Base-by-base conservation (phyloP, 2,797 vertebrate species). In the Lerista edwardsae region DNA sequence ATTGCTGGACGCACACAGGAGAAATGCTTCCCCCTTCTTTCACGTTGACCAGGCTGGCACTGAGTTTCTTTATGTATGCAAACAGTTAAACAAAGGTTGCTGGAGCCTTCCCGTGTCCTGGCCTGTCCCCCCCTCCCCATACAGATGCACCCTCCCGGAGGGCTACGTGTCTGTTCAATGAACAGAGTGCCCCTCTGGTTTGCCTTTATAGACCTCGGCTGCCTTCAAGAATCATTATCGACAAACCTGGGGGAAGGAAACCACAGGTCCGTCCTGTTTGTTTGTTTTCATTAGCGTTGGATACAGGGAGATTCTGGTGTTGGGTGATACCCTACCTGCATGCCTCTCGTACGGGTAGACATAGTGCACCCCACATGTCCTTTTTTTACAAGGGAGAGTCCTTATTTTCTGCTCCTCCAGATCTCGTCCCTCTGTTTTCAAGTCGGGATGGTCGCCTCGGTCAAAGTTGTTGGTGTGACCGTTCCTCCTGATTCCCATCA, bases 181-280 rank as follows among this genome's bases (percentile, higher is more conserved):
- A 25, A 72, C n/a, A 47, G 51, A n/a, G 27, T 10, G 15, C 61
- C 67, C 34, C 80, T 44, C 27, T 27, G 0, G 6, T 39, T 72
- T 61, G 7, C 65, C 57, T 62, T 86, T 86, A 82, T 77, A 77
- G 64, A 80, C 84, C 86, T 62, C 86, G 92, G 80, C 83, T 90
- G 90, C 86, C 91, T 93, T 90, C 88, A 88, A 91, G 93, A 94
- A 92, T 93, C 92, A 95, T 96, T 94, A 95, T 93, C 94, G 94
- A 95, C 93, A 95, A 95, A 95, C 96, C 94, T 69, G 64, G 79
- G 64, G 29, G 57, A 76, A 61, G 55, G 34, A 71, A 64, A 73
- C 67, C 14, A 39, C 12, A 25, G 74, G 25, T n/a, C 17, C 6
- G 21, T 44, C 47, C 69, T 86, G 62, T 94, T 92, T 91, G 92